Percentiles rank a stretch among this genome's conserved stretches.
Conservation (phyloP, 2,888 invertebrate species). For the Nesidiocoris tenuis region DNA sequence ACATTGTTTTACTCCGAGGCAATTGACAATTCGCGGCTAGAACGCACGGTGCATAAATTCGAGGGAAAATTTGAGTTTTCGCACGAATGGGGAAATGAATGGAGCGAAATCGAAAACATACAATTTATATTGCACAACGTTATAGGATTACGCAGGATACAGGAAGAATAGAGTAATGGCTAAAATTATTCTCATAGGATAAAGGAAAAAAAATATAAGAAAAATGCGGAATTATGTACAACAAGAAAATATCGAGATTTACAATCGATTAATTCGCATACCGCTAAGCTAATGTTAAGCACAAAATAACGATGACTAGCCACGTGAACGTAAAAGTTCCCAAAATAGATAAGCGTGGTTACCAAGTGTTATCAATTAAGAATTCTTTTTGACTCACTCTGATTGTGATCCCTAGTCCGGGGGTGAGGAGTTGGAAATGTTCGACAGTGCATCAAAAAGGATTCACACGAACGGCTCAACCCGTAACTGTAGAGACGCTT, state of each 20-base stretch:
- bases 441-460: too few species aligned
- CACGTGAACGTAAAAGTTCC: conserved; percentile 27
- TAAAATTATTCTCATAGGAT: neutral
- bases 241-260: neutral
- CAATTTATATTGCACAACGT: conserved; percentile 4
- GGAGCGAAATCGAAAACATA: neutral
- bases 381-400: too few species aligned
- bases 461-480: too few species aligned
- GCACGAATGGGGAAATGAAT: neutral
- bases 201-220: neutral
- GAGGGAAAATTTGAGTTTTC: too few species aligned
- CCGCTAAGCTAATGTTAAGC: conserved; percentile 17
- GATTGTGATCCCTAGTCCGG: too few species aligned
- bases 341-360: neutral
- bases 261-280: neutral
- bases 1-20: too few species aligned
- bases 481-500: too few species aligned
- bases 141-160: neutral
- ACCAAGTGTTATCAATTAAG: too few species aligned
- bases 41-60: too few species aligned
- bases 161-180: neutral
- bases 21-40: too few species aligned
- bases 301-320: conserved; percentile 38
- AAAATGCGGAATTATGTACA: neutral
- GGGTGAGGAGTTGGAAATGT: too few species aligned